Evolutionary conservation across 1,140 invertebrate species (phyloP).

Genomic region (Ips nitidus): DNA sequence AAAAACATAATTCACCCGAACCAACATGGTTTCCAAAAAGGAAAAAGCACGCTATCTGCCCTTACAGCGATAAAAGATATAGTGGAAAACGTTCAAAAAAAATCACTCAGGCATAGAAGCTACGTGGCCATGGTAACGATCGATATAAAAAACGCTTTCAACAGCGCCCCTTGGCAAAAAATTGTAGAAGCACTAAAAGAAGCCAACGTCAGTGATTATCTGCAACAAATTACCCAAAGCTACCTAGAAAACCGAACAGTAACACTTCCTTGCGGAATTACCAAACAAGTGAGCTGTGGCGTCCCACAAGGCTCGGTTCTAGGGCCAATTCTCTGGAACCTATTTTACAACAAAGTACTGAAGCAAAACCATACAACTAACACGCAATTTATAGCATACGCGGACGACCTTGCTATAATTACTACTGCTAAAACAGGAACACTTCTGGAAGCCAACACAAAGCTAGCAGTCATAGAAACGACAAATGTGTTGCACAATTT

Average conservation of each 20-base stretch:
- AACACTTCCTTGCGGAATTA: too few relatives aligned
- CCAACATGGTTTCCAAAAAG: not conserved
- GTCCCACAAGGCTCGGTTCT: conserved; percentile 1
- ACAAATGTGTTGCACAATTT: not conserved
- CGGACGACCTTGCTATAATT: not conserved
- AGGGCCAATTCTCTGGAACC: not conserved
- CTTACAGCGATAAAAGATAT: not conserved
- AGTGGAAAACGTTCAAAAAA: not conserved
- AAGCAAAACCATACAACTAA: not conserved
- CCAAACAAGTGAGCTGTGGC: not conserved
- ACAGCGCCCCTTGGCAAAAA: not conserved
- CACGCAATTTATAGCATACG: not conserved
- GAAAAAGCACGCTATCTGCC: not conserved
- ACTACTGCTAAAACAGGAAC: not conserved
- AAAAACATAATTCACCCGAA: not conserved
- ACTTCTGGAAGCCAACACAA: not conserved
- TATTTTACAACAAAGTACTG: not conserved
- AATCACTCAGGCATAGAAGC: not conserved
- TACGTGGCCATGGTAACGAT: not conserved
- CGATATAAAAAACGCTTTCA: not conserved
- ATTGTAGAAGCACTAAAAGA: conserved; percentile 1
- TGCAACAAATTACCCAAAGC: too few relatives aligned
- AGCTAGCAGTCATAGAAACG: not conserved
- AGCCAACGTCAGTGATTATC: not conserved
- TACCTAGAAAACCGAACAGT: too few relatives aligned